Evolutionary conservation across 30 jellyfish, hydroid and myxozoan genomes (phyloP), one percentile per base, ranked within the genome.

Genomic region (Hydractinia symbiolongicarpus): DNA sequence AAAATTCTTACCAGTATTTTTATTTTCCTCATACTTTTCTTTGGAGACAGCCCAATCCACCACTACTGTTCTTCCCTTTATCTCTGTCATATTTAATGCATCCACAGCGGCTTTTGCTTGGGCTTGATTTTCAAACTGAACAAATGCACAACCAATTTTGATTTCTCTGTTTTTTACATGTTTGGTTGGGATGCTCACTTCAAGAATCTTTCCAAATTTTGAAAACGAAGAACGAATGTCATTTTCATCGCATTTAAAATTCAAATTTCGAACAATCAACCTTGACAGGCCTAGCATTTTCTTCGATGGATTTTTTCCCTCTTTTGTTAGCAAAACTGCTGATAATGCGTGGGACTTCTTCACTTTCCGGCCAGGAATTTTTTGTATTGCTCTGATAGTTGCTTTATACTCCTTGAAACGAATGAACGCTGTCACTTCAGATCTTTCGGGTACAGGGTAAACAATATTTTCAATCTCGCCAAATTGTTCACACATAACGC

Each of bases 1-100:
- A 49, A 5, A 71, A 71, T 53, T 71, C 9, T 9, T 20, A 7
- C 81, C 77, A 5, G 70, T 84, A 67, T 68, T 16, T 8, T 54
- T 74, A 7, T 66, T 81, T 8, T 66, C 61, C 56, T 85, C 67
- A 67, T 84, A 94, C 56, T 88, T 61, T 14, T 94, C 96, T 67
- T 88, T 88, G 9, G 86, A 87, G 50, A 94, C 92, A 0, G 99
- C 99, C 99, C 96, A 88, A 69, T 94, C 99, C 66, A 94, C 84
- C 19, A 94, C 76, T 61, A 94, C 95, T n/a, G 95, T 87, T 66
- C 99, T 76, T 50, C 96, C 96, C 15, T 72, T 81, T 51, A 94
- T 52, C 40, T 66, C 79, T 50, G 55, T 81, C 76, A 85, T 78
- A 86, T 94, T 94, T 84, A 94, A 60, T 16, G 58, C 88, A 9